Percentiles rank a stretch among this genome's conserved stretches.
Evolutionary conservation across 2,113 vertebrate genomes (phyloP).

Genomic region (Ariopsis seemanni): DNA sequence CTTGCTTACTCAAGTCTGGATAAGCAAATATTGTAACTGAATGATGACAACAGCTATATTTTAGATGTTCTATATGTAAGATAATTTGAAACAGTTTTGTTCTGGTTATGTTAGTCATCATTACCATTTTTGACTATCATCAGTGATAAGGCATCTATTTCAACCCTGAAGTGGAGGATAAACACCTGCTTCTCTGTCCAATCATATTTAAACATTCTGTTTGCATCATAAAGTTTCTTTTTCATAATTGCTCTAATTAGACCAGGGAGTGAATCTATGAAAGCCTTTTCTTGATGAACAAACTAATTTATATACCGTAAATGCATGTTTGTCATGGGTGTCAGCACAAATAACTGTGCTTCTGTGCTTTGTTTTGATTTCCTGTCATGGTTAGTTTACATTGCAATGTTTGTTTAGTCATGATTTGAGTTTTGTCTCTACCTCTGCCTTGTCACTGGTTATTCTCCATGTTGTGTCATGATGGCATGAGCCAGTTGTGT

Average conservation of each 20-base stretch:
- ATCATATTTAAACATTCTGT: neutral
- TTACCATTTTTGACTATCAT: neutral
- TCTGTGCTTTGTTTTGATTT: neutral
- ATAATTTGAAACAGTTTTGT: neutral
- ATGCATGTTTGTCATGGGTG: neutral
- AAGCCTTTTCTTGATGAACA: neutral
- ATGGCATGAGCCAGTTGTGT: neutral
- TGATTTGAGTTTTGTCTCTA: neutral
- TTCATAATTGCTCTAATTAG: neutral
- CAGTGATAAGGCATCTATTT: neutral
- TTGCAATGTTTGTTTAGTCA: neutral
- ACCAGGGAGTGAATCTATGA: neutral
- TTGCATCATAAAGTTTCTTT: neutral
- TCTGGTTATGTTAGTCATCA: neutral
- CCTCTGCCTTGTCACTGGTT: neutral
- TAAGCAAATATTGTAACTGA: neutral
- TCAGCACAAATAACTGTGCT: neutral
- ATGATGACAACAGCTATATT: neutral
- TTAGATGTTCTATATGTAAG: no score
- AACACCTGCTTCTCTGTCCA: neutral
- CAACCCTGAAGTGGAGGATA: no score
- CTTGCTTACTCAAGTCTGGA: neutral
- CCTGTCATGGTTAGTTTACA: neutral
- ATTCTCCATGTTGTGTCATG: neutral
- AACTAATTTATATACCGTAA: neutral